These are phyloP conservation scores for Lycaena phlaeas DNA, from an alignment of 2,888 invertebrate species.

Conservation along the genomic window DNA sequence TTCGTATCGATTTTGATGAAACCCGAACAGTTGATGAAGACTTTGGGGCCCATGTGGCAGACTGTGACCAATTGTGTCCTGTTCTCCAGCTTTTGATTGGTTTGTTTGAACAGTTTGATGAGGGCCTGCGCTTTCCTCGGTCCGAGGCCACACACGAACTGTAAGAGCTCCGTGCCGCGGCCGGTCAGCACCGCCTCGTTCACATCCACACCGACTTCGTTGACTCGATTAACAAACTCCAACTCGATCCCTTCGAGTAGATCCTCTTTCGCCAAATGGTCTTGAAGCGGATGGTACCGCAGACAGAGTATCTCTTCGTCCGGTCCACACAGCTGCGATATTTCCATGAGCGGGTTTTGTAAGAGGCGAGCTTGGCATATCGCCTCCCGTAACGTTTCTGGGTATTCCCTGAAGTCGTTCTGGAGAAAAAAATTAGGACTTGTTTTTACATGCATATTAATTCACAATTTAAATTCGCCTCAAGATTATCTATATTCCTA, in stretches of 20 bases:
- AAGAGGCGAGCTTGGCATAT: constrained; percentile 92
- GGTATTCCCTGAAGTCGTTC: constrained; percentile 94
- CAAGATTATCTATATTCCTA: no score
- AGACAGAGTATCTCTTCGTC: constrained; percentile 98
- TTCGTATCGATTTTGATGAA: constrained; percentile 99
- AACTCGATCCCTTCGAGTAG: constrained; percentile 87
- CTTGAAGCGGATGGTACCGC: constrained; percentile 90
- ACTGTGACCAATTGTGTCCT: constrained; percentile 95
- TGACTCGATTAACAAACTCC: constrained; percentile 95
- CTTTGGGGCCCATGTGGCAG: constrained; percentile 98
- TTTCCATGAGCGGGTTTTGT: constrained; percentile 97
- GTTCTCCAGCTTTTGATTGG: constrained; percentile 93
- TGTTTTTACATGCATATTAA: no score
- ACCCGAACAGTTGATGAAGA: constrained; percentile 98
- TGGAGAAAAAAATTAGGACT: constrained; percentile 30
- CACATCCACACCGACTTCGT: constrained; percentile 98
- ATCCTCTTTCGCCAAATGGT: constrained; percentile 87
- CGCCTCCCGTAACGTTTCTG: constrained; percentile 90
- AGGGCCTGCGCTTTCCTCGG: constrained; percentile 93
- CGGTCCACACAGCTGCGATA: constrained; percentile 94
- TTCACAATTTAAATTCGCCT: no score
- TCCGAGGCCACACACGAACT: constrained; percentile 97
- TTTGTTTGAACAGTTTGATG: constrained; percentile 89
- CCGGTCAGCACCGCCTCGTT: constrained; percentile 93
- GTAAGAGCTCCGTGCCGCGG: constrained; percentile 90